A percentile compares a stretch with the other conserved stretches of the same genome.
Conservation (phyloP, 2,113 vertebrate species). For the Lathamus discolor region DNA sequence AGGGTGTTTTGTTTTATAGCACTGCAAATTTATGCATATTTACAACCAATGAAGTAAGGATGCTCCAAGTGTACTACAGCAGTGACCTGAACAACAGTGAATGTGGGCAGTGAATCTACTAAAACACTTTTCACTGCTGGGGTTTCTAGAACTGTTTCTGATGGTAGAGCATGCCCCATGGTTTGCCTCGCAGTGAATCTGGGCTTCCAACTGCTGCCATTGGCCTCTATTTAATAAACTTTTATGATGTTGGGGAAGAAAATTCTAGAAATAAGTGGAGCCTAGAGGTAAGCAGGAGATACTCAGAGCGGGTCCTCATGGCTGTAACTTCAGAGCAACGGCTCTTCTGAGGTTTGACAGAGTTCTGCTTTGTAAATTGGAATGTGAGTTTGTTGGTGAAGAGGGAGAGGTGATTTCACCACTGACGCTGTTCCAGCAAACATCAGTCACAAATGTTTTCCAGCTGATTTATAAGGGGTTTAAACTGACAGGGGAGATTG, state of each 20-base stretch:
- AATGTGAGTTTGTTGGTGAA: background rate
- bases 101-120: background rate
- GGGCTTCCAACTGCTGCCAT: background rate
- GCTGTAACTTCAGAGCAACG: background rate
- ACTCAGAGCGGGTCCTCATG: background rate
- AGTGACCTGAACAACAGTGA: background rate
- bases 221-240: background rate
- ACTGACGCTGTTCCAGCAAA: background rate
- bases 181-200: background rate
- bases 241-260: background rate
- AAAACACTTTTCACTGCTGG: background rate
- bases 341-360: background rate
- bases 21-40: background rate
- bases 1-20: background rate
- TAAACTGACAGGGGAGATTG: background rate
- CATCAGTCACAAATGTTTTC: background rate
- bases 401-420: background rate
- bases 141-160: background rate
- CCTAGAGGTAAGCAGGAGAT: background rate
- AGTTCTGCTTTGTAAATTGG: background rate
- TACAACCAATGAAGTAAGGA: slow-evolving; percentile 12
- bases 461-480: background rate
- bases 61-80: background rate
- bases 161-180: background rate
- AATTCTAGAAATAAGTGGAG: background rate